phyloP scores from a whole-genome alignment of 2,888 invertebrate species.

The Dromius quadrimaculatus region DNA sequence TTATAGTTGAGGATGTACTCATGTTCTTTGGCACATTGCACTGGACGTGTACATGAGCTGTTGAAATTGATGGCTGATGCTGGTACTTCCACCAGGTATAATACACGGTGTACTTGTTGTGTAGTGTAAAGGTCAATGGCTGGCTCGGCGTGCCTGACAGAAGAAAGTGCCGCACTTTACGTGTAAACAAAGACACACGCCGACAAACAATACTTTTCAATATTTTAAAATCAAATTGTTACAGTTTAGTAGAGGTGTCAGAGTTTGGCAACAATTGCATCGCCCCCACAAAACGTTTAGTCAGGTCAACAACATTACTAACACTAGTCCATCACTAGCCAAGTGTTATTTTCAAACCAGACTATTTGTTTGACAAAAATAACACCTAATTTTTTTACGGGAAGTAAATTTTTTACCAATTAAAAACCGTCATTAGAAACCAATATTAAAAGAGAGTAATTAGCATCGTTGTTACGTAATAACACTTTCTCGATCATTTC shows the following conservation, averaged over 20 bases:
- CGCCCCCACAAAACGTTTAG: constrained; percentile 20
- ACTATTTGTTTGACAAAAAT: not conserved
- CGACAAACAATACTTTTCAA: too few relatives aligned
- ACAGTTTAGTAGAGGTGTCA: constrained; percentile 1
- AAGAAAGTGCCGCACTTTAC: too few relatives aligned
- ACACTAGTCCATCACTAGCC: constrained; percentile 17
- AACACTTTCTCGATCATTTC: not conserved
- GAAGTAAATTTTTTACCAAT: not conserved
- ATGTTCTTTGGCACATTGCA: too few relatives aligned
- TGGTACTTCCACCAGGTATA: too few relatives aligned
- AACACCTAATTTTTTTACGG: not conserved
- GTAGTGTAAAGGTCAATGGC: too few relatives aligned
- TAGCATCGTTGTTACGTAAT: constrained; percentile 13
- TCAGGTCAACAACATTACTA: constrained; percentile 34
- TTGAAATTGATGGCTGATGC: too few relatives aligned
- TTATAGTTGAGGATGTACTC: too few relatives aligned
- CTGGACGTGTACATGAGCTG: too few relatives aligned
- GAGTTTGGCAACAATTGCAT: constrained; percentile 12
- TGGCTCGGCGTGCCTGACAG: too few relatives aligned
- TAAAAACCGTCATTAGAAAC: constrained; percentile 13
- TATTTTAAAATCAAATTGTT: too few relatives aligned
- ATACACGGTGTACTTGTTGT: too few relatives aligned
- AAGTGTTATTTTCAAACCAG: constrained; percentile 25
- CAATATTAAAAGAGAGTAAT: constrained; percentile 10
- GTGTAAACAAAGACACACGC: too few relatives aligned